Conservation (phyloP, 1,140 invertebrate species). For the Vollenhovia emeryi region DNA sequence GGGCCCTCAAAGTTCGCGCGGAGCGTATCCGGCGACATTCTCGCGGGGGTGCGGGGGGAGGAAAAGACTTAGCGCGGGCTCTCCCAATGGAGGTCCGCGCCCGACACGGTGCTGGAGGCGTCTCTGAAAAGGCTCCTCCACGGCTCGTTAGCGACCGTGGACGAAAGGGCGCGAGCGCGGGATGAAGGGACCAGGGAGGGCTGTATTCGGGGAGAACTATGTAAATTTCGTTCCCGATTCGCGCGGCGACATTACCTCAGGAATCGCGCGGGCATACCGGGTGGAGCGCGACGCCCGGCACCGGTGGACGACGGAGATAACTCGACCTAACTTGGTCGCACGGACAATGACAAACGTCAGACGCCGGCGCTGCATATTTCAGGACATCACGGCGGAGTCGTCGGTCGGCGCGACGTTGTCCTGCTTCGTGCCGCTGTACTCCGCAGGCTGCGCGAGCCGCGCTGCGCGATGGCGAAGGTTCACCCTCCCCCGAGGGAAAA, state of each 20-base stretch:
- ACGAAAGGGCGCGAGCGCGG: constrained; percentile 18
- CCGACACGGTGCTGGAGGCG: constrained; percentile 35
- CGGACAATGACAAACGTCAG: constrained; percentile 51
- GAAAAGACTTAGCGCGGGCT: neutral
- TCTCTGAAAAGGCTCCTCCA: constrained; percentile 49
- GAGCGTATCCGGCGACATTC: neutral
- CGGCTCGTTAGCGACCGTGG: constrained; percentile 63
- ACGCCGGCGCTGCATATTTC: constrained; percentile 54
- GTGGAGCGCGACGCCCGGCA: constrained; percentile 7
- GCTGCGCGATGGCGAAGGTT: constrained; percentile 20
- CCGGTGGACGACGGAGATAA: constrained; percentile 6
- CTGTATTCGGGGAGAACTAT: constrained; percentile 52
- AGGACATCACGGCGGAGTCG: constrained; percentile 29
- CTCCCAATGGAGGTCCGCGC: constrained; percentile 1
- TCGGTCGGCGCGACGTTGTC: constrained; percentile 8
- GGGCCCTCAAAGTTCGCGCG: constrained; percentile 49
- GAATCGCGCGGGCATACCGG: constrained; percentile 7
- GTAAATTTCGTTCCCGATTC: constrained; percentile 68
- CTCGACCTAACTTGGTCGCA: constrained; percentile 19
- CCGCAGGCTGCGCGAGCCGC: constrained; percentile 22
- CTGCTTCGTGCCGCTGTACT: constrained; percentile 6
- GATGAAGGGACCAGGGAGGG: neutral
- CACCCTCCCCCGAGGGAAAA: constrained; percentile 17
- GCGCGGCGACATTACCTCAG: constrained; percentile 16
- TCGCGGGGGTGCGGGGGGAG: neutral